Conservation (phyloP, 1,140 invertebrate genomes). For the Hyles euphorbiae region DNA sequence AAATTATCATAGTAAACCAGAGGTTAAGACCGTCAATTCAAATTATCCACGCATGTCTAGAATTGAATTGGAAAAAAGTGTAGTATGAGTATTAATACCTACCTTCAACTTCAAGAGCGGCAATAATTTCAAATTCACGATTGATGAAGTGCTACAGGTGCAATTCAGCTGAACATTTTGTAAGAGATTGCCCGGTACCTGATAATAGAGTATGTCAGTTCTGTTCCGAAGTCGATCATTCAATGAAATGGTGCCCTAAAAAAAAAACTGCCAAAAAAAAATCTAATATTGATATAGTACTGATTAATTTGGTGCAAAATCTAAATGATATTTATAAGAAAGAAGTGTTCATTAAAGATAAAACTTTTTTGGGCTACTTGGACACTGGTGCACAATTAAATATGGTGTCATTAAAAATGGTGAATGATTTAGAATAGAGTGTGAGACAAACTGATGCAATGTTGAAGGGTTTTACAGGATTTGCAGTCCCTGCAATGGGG, state of each 20-base stretch:
- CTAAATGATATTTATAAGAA: slow-evolving; percentile 1
- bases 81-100: no score
- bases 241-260: no score
- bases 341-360: not conserved
- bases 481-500: slow-evolving; percentile 1
- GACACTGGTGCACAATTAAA: no score
- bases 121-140: not conserved
- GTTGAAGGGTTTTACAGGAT: not conserved
- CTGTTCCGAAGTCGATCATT: no score
- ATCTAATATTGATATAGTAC: not conserved
- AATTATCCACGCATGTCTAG: no score
- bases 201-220: not conserved
- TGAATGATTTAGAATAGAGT: not conserved
- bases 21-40: not conserved
- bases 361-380: not conserved
- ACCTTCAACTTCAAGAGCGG: no score
- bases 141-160: not conserved
- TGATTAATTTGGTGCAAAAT: not conserved
- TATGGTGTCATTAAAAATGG: no score
- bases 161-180: not conserved
- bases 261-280: no score
- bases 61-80: no score
- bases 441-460: not conserved
- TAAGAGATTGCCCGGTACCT: not conserved
- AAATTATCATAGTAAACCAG: not conserved